Evolutionary conservation across 2,888 invertebrate species (phyloP).

Genomic region (Cremastinae sp.): DNA sequence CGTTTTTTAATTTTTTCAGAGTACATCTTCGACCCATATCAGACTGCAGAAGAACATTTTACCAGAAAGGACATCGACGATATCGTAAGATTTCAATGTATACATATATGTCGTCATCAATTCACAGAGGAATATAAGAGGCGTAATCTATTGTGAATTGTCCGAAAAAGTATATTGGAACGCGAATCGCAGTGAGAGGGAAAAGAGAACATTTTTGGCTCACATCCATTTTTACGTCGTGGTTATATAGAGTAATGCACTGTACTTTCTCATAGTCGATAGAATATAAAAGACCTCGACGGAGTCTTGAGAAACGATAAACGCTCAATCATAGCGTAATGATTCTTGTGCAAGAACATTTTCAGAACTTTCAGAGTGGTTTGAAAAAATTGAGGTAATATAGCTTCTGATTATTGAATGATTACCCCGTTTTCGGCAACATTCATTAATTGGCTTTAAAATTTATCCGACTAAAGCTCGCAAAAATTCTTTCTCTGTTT

Average conservation of each 20-base stretch:
- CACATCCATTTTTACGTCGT: conserved; percentile 45
- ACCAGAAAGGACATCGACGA: conserved; percentile 15
- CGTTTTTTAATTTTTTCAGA: neutral
- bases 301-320: conserved; percentile 38
- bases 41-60: neutral
- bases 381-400: too few relatives aligned
- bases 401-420: too few relatives aligned
- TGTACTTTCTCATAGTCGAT: conserved; percentile 42
- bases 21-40: conserved; percentile 8
- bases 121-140: conserved; percentile 35
- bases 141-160: conserved; percentile 41
- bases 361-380: too few relatives aligned
- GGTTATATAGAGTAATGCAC: conserved; percentile 41
- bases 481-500: too few relatives aligned
- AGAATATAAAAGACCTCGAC: conserved; percentile 36
- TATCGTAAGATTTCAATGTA: conserved; percentile 3
- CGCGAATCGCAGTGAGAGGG: conserved; percentile 13
- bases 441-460: too few relatives aligned
- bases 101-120: conserved; percentile 26
- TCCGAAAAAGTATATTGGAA: conserved; percentile 35
- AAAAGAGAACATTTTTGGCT: conserved; percentile 40
- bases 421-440: too few relatives aligned
- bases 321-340: conserved; percentile 43
- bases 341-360: conserved; percentile 13
- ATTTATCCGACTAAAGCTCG: too few relatives aligned